phyloP scores from a whole-genome alignment of 2,113 vertebrate species.

The Neomonachus schauinslandi region DNA sequence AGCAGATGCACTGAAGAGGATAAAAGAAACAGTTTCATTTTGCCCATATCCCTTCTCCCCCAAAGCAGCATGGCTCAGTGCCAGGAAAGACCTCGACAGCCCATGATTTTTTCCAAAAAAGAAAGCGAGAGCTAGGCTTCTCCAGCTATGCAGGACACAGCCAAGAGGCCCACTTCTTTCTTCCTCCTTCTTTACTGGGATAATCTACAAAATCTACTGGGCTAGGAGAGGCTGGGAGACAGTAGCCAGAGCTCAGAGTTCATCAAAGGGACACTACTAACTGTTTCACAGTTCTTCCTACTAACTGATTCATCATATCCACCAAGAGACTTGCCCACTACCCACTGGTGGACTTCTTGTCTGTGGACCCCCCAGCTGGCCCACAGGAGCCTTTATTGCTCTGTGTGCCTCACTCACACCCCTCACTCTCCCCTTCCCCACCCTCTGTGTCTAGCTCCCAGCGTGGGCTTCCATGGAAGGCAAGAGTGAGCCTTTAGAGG shows the following conservation, averaged over 20 bases:
- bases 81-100: neutral
- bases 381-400: neutral
- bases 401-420: neutral
- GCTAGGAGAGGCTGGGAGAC: neutral
- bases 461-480: neutral
- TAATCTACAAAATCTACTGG: neutral
- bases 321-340: neutral
- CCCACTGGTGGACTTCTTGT: neutral
- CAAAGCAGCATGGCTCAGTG: neutral
- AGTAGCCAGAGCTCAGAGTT: neutral
- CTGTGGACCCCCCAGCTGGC: neutral
- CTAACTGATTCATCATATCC: neutral
- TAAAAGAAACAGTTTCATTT: neutral
- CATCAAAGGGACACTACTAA: neutral
- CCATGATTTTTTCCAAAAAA: neutral
- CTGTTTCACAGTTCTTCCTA: neutral
- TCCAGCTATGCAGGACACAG: neutral
- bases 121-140: neutral
- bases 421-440: neutral
- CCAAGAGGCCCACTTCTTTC: neutral
- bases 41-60: neutral
- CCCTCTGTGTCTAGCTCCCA: neutral
- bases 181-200: neutral
- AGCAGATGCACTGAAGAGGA: neutral
- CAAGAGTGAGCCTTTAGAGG: neutral